Conservation (phyloP, 2,113 vertebrate species). For the Neogobius melanostomus region DNA sequence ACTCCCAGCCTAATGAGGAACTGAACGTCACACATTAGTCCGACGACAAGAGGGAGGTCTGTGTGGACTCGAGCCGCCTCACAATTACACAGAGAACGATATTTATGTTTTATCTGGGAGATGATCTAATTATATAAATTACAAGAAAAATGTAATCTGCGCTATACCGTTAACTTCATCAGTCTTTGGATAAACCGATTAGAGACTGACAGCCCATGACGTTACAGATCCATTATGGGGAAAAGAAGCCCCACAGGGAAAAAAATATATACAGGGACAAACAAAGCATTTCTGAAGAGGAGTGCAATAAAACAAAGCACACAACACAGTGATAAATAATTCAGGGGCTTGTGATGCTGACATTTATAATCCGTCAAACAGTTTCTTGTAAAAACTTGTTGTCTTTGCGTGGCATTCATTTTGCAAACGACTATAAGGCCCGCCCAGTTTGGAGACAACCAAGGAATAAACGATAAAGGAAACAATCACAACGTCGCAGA, state of each 20-base stretch:
- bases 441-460: not conserved
- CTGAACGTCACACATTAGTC: constrained; percentile 41
- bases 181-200: constrained; percentile 9
- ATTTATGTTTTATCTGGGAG: not conserved
- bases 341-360: not conserved
- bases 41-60: constrained; percentile 35
- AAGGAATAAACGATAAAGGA: not conserved
- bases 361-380: not conserved
- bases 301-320: not conserved
- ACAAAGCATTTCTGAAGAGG: not conserved
- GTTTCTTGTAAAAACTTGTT: not conserved
- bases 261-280: not conserved
- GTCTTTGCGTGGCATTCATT: constrained; percentile 1
- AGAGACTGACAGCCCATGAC: not conserved
- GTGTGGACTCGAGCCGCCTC: constrained; percentile 2
- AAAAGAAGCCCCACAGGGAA: not conserved
- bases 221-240: not conserved
- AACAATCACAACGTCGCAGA: not conserved
- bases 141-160: constrained; percentile 16
- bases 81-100: constrained; percentile 14
- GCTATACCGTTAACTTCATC: not conserved
- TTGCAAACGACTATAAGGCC: not conserved
- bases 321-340: not conserved
- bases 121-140: constrained; percentile 16
- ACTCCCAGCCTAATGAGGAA: constrained; percentile 36